phyloP scores from a whole-genome alignment of 2,113 vertebrate species.

The Hemibagrus wyckioides region DNA sequence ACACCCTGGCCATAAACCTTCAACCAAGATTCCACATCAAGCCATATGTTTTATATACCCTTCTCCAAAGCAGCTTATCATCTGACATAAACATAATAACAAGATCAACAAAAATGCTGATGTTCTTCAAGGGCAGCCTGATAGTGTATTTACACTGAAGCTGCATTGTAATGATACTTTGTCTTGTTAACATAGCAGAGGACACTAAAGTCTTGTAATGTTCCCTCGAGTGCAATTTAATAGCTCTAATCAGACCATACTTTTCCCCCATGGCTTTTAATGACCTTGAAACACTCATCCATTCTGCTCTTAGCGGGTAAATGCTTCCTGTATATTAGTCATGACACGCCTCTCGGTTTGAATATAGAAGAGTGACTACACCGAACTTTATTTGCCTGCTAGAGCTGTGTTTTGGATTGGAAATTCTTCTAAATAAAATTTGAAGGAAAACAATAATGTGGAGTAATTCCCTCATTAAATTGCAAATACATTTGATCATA shows the following conservation, averaged over 20 bases:
- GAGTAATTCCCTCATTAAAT: too few relatives aligned
- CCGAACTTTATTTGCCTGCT: not conserved
- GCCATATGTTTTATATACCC: not conserved
- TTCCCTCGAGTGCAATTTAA: constrained; percentile 41
- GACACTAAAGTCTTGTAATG: constrained; percentile 19
- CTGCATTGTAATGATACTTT: constrained; percentile 29
- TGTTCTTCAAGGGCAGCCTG: constrained; percentile 2
- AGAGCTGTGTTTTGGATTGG: not conserved
- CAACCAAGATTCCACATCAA: not conserved
- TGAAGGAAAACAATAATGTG: not conserved
- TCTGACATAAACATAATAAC: constrained; percentile 7
- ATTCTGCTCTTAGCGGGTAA: constrained; percentile 24
- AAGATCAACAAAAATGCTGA: not conserved
- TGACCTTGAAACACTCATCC: constrained; percentile 44
- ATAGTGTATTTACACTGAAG: constrained; percentile 14
- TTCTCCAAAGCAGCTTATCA: not conserved
- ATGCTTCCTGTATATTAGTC: constrained; percentile 23
- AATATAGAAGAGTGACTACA: not conserved
- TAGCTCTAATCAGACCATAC: constrained; percentile 43
- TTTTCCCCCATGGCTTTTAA: constrained; percentile 37
- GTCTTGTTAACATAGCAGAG: constrained; percentile 34
- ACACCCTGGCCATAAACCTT: not conserved
- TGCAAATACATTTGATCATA: not conserved
- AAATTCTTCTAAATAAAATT: not conserved
- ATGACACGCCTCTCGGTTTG: not conserved